Percentiles rank a stretch among this genome's conserved stretches.
These are phyloP conservation scores for Myiozetetes cayanensis DNA, from an alignment of 2,113 vertebrate genomes.

Conservation along the genomic window DNA sequence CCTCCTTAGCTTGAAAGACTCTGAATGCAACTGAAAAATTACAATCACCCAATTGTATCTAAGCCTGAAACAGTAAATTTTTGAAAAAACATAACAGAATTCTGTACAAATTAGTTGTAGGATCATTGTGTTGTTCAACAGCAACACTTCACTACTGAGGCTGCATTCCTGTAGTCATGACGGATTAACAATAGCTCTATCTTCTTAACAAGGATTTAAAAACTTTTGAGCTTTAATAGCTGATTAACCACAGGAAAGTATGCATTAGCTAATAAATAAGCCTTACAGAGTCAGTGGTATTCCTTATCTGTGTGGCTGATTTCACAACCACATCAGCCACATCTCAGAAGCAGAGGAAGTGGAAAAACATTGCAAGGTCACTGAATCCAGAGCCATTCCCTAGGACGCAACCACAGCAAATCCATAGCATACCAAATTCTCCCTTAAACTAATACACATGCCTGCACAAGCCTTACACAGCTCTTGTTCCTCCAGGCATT, in stretches of 20 bases:
- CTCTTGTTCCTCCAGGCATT: not conserved
- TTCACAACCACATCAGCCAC: not conserved
- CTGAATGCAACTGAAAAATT: not conserved
- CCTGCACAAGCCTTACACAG: not conserved
- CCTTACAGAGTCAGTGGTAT: accelerated
- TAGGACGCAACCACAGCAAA: not conserved
- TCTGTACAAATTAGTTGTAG: not conserved
- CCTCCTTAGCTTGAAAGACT: not conserved
- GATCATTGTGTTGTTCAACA: not conserved
- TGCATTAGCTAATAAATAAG: not conserved
- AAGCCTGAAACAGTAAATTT: not conserved
- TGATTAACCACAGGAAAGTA: not conserved
- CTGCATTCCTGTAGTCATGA: not conserved
- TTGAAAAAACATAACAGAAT: not conserved
- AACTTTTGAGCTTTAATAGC: not conserved
- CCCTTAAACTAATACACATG: not conserved
- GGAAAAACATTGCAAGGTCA: not conserved
- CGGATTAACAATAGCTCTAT: not conserved
- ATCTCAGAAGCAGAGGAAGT: not conserved
- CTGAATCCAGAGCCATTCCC: not conserved
- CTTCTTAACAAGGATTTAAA: not conserved
- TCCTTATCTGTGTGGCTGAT: not conserved
- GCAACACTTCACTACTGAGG: not conserved
- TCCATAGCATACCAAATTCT: not conserved
- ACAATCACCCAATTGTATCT: not conserved